phyloP scores from a whole-genome alignment of 2,888 invertebrate species.

The Hemistola chrysoprasaria region DNA sequence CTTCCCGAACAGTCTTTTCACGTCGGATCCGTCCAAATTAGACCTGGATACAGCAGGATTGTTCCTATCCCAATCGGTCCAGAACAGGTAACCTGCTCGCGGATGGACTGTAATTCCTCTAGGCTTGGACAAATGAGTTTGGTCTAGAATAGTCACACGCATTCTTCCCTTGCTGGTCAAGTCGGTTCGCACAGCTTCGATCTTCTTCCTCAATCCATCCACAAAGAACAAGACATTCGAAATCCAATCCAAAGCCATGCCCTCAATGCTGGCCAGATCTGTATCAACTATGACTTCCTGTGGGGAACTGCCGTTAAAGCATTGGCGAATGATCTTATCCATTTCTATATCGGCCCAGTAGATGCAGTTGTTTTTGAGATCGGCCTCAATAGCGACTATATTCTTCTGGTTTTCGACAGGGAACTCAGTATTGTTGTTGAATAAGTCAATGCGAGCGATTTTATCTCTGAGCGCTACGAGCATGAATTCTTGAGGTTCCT shows the following conservation, averaged over 20 bases:
- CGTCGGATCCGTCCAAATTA: conserved; percentile 89
- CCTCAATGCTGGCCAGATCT: conserved; percentile 91
- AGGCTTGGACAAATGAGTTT: conserved; percentile 86
- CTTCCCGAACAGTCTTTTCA: conserved; percentile 84
- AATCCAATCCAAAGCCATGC: conserved; percentile 95
- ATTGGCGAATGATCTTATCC: conserved; percentile 90
- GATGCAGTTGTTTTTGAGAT: conserved; percentile 91
- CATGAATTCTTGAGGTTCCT: conserved; percentile 88
- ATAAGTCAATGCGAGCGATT: conserved; percentile 87
- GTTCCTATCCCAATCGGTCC: conserved; percentile 94
- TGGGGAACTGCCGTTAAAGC: conserved; percentile 85
- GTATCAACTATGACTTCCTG: conserved; percentile 88
- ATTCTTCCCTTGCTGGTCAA: conserved; percentile 84
- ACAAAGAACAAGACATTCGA: conserved; percentile 94
- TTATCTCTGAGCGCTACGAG: conserved; percentile 89
- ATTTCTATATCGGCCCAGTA: conserved; percentile 94
- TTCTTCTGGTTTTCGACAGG: conserved; percentile 88
- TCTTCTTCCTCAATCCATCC: conserved; percentile 89
- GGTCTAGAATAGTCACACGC: conserved; percentile 88
- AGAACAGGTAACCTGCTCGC: conserved; percentile 88
- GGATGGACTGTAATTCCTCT: conserved; percentile 93
- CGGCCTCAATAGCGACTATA: conserved; percentile 93
- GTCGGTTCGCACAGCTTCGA: conserved; percentile 89
- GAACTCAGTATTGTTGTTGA: conserved; percentile 83
- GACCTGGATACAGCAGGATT: conserved; percentile 90